phyloP scores from a whole-genome alignment of 2,113 vertebrate genomes.

The Menura novaehollandiae region DNA sequence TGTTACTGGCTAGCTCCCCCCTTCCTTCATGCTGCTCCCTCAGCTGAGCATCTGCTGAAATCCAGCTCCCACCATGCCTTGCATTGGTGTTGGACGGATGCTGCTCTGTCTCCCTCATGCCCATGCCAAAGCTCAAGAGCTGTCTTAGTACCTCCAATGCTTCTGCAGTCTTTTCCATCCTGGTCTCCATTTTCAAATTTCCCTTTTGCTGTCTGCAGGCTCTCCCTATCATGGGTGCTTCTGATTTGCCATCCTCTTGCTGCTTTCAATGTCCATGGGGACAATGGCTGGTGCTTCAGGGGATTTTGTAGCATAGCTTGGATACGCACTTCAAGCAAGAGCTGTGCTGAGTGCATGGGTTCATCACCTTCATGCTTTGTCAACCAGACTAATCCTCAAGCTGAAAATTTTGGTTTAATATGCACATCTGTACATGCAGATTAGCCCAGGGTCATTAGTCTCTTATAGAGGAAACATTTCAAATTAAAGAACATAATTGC shows the following conservation, averaged over 20 bases:
- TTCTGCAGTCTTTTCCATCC: not conserved
- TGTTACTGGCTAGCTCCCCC: not conserved
- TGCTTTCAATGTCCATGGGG: not conserved
- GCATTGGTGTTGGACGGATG: accelerated
- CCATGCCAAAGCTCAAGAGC: not conserved
- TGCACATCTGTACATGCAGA: not conserved
- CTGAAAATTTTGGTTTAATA: not conserved
- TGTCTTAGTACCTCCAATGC: not conserved
- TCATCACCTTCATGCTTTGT: not conserved
- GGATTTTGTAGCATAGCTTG: not conserved
- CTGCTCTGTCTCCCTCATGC: not conserved
- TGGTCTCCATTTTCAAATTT: not conserved
- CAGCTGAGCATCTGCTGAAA: not conserved
- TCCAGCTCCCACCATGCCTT: accelerated
- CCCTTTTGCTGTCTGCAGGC: not conserved
- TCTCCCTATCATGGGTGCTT: not conserved
- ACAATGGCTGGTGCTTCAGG: not conserved
- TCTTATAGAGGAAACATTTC: not conserved
- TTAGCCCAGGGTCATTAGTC: not conserved
- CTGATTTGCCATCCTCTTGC: not conserved
- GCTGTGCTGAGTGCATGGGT: not conserved
- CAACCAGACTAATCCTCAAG: not conserved
- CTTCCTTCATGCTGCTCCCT: not conserved
- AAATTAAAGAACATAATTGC: not conserved
- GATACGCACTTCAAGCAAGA: not conserved